These are phyloP conservation scores for Darwinula stevensoni DNA, from an alignment of 2,888 invertebrate species.

Conservation along the genomic window DNA sequence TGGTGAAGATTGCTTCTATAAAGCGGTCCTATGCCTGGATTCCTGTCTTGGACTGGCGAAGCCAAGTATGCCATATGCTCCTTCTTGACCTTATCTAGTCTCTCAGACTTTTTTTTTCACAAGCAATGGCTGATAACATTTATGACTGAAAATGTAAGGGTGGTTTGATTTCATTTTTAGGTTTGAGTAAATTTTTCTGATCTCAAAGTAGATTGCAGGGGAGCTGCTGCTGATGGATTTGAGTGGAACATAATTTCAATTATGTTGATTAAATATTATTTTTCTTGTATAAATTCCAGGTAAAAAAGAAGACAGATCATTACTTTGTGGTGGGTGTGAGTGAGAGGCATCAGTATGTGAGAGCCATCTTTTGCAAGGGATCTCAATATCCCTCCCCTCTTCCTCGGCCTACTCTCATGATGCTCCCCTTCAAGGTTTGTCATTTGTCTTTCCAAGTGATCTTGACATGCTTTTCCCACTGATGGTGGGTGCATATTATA, in stretches of 20 bases:
- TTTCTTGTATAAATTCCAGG: too few species aligned
- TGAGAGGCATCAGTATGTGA: conserved; percentile 41
- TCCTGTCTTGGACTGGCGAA: conserved; percentile 40
- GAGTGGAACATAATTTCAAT: too few species aligned
- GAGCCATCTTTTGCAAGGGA: conserved; percentile 66
- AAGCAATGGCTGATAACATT: too few species aligned
- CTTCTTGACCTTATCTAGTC: too few species aligned
- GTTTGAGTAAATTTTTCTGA: too few species aligned
- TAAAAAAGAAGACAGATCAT: conserved; percentile 36
- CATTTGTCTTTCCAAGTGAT: too few species aligned
- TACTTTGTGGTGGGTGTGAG: conserved; percentile 45
- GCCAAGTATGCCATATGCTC: conserved; percentile 26
- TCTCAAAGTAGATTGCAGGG: background rate
- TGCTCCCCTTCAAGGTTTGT: conserved; percentile 38
- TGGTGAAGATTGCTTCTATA: conserved; percentile 34
- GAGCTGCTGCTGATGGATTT: background rate
- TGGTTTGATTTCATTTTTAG: too few species aligned
- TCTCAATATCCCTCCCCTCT: conserved; percentile 53
- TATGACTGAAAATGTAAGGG: too few species aligned
- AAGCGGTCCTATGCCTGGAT: conserved; percentile 38
- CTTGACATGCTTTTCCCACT: too few species aligned
- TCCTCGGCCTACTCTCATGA: conserved; percentile 50
- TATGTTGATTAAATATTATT: too few species aligned
- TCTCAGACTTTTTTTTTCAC: too few species aligned
- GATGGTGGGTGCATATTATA: too few species aligned